Base-by-base conservation (phyloP, 2,113 vertebrate genomes). In the Motacilla tschutschensis region DNA sequence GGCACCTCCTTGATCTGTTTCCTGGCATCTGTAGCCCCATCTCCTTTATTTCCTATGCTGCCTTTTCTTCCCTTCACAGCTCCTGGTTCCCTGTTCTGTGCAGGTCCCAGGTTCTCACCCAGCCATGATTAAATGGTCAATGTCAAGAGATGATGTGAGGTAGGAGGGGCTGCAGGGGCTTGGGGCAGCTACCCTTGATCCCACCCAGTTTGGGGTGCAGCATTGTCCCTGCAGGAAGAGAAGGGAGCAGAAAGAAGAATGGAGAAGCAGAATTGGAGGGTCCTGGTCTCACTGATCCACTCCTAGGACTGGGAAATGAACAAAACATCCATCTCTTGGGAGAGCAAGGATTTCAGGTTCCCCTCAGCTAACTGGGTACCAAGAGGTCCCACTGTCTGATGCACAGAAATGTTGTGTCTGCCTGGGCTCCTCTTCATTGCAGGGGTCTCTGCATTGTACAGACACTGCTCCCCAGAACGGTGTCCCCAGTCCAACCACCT, bases 11-110 rank as follows among this genome's bases (percentile, higher is more conserved):
- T 48, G 11, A 19, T 35, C 18, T 33, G 8, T 24, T 86, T 47
- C 43, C 19, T 3, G 3, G 10, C 1, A 0, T 29, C 25, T 48
- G 70, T 31, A 77, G 19, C 11, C 4, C 4, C 12, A 43, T 63
- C 20, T 19, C 35, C 31, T 64, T 72, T 60, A 10, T 33, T 11
- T 10, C 14, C 21, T 66, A 59, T 44, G 21, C 48, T 79, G n/a
- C 47, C 28, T 65, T 55, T 70, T 54, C 21, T 43, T 43, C 19
- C 43, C 7, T 14, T 51, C 0, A 0, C 36, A 62, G 19, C 19
- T 72, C 25, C 59, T 3, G 0, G 17, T 5, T 79, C 26, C 14
- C 14, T 55, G 13, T 22, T 18, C 10, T 22, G 6, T 12, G 11
- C 24, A 14, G 17, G 21, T 64, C 29, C 31, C 46, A 64, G 48